Evolutionary conservation across 2,113 vertebrate genomes (phyloP).

Genomic region (Gymnobelideus leadbeateri): DNA sequence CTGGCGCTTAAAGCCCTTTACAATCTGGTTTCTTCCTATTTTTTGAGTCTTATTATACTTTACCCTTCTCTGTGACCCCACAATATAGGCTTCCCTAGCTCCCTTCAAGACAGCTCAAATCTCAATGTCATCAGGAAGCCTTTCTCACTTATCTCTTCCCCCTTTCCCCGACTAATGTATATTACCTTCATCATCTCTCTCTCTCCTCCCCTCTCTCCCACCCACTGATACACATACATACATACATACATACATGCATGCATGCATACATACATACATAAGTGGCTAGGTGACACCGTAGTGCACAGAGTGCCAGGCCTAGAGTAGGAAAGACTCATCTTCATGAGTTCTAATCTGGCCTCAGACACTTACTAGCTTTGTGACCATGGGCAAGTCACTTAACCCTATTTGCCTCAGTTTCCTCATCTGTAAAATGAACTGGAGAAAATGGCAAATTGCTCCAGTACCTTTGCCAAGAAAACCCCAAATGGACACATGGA

Average conservation of each 20-base stretch:
- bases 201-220: too few species aligned
- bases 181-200: too few species aligned
- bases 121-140: background rate
- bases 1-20: too few species aligned
- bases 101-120: background rate
- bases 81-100: background rate
- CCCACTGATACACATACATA: too few species aligned
- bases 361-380: background rate
- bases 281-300: too few species aligned
- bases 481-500: background rate
- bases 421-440: background rate
- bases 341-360: background rate
- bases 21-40: too few species aligned
- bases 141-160: background rate
- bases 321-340: background rate
- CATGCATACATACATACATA: too few species aligned
- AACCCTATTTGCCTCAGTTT: background rate
- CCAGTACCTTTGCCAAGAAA: background rate
- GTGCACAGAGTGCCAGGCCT: too few species aligned
- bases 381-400: background rate
- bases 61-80: background rate
- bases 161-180: too few species aligned
- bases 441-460: background rate
- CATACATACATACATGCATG: too few species aligned
- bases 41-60: background rate